Evolutionary conservation across 2,888 invertebrate genomes (phyloP).

Genomic region (Tipula unca): DNA sequence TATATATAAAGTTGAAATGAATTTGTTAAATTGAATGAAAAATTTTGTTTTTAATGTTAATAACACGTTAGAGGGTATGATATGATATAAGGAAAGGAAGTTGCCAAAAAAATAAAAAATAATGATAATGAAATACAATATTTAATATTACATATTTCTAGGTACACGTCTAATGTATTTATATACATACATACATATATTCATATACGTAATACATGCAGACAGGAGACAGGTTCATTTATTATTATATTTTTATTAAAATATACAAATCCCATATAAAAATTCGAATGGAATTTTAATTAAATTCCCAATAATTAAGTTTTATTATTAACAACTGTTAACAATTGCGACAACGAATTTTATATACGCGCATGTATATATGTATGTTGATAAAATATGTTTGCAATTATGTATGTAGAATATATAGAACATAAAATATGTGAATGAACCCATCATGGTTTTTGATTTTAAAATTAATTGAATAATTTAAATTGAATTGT

Average conservation of each 20-base stretch:
- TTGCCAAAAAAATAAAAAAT: not conserved
- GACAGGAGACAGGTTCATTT: not conserved
- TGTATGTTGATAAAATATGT: not conserved
- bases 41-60: not conserved
- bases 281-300: no score
- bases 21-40: conserved; percentile 8
- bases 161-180: not conserved
- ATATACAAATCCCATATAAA: no score
- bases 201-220: not conserved
- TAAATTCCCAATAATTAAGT: not conserved
- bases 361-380: not conserved
- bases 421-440: not conserved
- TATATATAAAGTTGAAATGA: not conserved
- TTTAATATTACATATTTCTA: not conserved
- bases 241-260: not conserved
- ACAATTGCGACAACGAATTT: not conserved
- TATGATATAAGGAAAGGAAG: not conserved
- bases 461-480: not conserved
- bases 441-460: not conserved
- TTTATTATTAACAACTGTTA: not conserved
- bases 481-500: no score
- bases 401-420: not conserved
- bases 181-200: no score
- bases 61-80: not conserved
- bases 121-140: not conserved